Evolutionary conservation across 1,140 invertebrate species (phyloP).

Genomic region (Spodoptera frugiperda): DNA sequence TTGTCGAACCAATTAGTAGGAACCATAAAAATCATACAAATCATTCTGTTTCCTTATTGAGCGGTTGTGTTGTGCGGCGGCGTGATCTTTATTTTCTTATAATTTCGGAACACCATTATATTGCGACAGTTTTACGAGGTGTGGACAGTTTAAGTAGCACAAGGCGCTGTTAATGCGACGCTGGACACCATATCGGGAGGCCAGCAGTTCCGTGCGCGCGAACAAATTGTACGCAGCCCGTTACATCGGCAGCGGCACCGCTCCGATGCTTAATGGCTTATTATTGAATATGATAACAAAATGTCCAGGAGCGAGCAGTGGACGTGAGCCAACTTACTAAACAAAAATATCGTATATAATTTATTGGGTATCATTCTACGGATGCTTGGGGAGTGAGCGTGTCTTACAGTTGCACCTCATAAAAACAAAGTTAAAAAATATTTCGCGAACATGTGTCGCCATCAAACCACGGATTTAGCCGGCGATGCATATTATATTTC

Average conservation of each 20-base stretch:
- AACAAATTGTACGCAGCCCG: constrained; percentile 48
- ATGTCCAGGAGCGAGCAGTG: constrained; percentile 72
- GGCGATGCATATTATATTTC: constrained; percentile 58
- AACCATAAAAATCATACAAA: constrained; percentile 76
- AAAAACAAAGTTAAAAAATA: constrained; percentile 80
- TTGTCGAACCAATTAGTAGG: constrained; percentile 77
- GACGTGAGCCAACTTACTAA: constrained; percentile 76
- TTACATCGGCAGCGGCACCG: constrained; percentile 5
- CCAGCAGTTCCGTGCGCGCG: constrained; percentile 39
- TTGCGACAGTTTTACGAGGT: constrained; percentile 74
- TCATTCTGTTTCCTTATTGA: constrained; percentile 72
- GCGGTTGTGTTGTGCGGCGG: constrained; percentile 60
- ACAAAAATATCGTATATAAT: constrained; percentile 84
- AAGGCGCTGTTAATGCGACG: constrained; percentile 57
- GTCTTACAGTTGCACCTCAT: constrained; percentile 80
- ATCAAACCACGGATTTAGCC: constrained; percentile 63
- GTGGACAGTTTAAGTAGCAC: constrained; percentile 68
- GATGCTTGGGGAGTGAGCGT: constrained; percentile 73
- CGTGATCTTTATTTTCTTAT: constrained; percentile 64
- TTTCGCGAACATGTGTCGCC: constrained; percentile 68
- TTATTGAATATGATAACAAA: constrained; percentile 65
- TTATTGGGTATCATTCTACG: constrained; percentile 81
- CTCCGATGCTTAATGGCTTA: constrained; percentile 49
- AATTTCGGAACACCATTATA: constrained; percentile 65
- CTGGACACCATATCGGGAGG: constrained; percentile 58